Conservation (phyloP, 1,140 invertebrate genomes). For the Leptinotarsa defecta region DNA sequence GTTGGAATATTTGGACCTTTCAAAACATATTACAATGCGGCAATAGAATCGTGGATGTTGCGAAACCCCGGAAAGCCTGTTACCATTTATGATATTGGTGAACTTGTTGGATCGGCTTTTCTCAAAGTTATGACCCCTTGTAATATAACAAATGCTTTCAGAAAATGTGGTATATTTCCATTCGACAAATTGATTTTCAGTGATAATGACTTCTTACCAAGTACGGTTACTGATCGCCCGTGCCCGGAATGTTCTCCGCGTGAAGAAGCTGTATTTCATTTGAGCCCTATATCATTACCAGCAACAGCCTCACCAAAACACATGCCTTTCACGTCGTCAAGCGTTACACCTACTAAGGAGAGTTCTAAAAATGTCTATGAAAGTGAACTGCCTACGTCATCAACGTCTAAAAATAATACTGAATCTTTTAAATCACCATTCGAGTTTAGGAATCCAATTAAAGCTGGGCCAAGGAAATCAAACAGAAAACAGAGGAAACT, state of each 20-base stretch:
- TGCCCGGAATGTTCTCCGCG: neutral
- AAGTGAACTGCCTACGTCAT: too few species aligned
- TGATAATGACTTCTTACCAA: conserved; percentile 50
- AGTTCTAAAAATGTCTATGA: too few species aligned
- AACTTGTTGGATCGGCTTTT: conserved; percentile 30
- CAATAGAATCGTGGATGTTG: conserved; percentile 51
- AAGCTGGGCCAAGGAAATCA: neutral
- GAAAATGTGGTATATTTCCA: conserved; percentile 55
- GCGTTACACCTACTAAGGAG: too few species aligned
- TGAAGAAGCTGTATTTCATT: too few species aligned
- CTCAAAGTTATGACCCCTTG: conserved; percentile 48
- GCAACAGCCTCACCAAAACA: too few species aligned
- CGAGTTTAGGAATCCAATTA: neutral
- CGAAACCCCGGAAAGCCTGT: conserved; percentile 52
- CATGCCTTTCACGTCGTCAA: too few species aligned
- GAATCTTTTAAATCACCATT: too few species aligned
- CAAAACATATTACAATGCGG: conserved; percentile 52
- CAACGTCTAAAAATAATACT: too few species aligned
- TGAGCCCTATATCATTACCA: too few species aligned
- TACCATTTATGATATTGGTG: conserved; percentile 28
- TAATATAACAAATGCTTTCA: conserved; percentile 57
- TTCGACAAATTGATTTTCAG: conserved; percentile 53
- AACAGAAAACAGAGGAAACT: conserved; percentile 11
- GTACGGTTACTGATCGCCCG: conserved; percentile 33
- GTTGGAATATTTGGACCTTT: conserved; percentile 56